Percentiles rank a stretch among this genome's conserved stretches.
These are phyloP conservation scores for Oscheius sp. DNA, from an alignment of 2,888 invertebrate species.

Conservation along the genomic window DNA sequence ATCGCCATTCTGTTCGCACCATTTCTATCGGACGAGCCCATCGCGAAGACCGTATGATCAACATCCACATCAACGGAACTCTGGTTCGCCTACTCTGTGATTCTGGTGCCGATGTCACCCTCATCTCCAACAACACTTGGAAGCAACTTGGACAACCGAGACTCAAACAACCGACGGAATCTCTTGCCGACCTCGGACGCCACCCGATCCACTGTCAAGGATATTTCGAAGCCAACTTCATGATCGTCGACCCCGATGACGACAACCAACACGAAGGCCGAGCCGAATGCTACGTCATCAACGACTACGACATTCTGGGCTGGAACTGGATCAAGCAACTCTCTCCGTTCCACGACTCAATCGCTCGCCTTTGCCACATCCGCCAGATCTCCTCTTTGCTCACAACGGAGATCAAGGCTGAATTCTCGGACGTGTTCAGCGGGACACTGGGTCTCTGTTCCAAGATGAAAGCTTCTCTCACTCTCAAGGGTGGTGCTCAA, in stretches of 20 bases:
- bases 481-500: conserved; percentile 20
- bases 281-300: background rate
- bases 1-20: background rate
- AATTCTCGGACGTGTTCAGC: background rate
- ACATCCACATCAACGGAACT: background rate
- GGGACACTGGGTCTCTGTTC: background rate
- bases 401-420: too few relatives aligned
- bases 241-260: background rate
- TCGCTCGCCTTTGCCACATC: background rate
- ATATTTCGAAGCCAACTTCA: background rate
- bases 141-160: conserved; percentile 5
- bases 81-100: conserved; percentile 5
- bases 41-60: too few relatives aligned
- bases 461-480: background rate
- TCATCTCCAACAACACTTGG: conserved; percentile 6
- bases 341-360: background rate
- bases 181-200: background rate
- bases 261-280: background rate
- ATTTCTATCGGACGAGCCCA: too few relatives aligned
- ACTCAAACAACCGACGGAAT: background rate
- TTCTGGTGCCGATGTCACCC: conserved; percentile 29
- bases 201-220: conserved; percentile 6
- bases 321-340: conserved; percentile 17
- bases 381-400: too few relatives aligned
- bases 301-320: conserved; percentile 8